These are phyloP conservation scores for Thymelicus sylvestris DNA, from an alignment of 2,888 invertebrate genomes.

Conservation along the genomic window DNA sequence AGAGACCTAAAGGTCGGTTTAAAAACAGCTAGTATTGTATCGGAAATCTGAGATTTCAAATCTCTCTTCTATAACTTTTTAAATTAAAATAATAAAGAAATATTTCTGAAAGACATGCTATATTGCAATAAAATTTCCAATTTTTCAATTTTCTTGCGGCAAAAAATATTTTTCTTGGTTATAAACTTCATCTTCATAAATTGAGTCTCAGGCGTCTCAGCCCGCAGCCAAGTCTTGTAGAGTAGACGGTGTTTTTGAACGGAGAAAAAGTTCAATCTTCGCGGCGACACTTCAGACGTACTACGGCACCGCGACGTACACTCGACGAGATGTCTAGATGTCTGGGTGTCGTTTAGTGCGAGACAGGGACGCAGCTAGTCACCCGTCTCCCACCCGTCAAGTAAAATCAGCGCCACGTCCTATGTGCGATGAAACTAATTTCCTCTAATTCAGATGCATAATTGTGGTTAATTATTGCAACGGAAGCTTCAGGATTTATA, in stretches of 20 bases:
- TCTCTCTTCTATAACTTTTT: too few relatives aligned
- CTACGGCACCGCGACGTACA: constrained; percentile 3
- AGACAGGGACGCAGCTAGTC: neutral
- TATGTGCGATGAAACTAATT: constrained; percentile 9
- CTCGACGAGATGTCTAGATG: constrained; percentile 31
- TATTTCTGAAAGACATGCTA: too few relatives aligned
- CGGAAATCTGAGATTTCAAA: too few relatives aligned
- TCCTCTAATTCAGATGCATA: constrained; percentile 7
- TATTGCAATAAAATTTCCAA: neutral
- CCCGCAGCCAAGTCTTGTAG: constrained; percentile 1
- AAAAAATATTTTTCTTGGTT: constrained; percentile 4
- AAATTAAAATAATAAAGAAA: too few relatives aligned
- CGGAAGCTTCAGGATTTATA: neutral
- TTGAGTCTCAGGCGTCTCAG: constrained; percentile 1
- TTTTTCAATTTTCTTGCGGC: neutral
- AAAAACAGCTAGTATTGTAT: too few relatives aligned
- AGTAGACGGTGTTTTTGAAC: constrained; percentile 12
- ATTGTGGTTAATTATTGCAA: constrained; percentile 7
- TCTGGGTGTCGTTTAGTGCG: constrained; percentile 31
- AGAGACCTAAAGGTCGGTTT: too few relatives aligned
- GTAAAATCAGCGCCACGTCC: neutral
- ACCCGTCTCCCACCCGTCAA: neutral
- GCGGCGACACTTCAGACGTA: constrained; percentile 26
- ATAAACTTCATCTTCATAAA: constrained; percentile 10
- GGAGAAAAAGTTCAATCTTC: constrained; percentile 14